Evolutionary conservation across 2,797 vertebrate species (phyloP).

Genomic region (Falco novaeseelandiae): DNA sequence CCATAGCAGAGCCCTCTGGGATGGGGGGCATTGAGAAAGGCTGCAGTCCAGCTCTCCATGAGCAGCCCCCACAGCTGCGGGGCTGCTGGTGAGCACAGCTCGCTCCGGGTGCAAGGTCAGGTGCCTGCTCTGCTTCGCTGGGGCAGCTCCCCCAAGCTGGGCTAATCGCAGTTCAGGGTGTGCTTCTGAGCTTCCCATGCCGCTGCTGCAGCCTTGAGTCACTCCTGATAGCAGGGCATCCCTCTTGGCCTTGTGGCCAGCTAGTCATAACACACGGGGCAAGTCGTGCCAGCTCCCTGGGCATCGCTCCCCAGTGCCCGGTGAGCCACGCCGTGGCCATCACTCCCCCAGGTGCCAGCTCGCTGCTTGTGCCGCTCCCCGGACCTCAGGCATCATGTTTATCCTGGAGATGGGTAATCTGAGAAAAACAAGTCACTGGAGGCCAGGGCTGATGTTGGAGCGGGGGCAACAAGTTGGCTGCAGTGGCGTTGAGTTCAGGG

Average conservation of each 20-base stretch:
- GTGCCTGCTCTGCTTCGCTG: fast-evolving
- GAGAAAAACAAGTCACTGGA: neutral
- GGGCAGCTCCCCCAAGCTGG: neutral
- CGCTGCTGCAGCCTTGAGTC: conserved; percentile 49
- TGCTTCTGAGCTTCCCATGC: neutral
- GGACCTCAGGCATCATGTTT: neutral
- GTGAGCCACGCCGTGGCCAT: fast-evolving
- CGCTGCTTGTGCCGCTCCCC: neutral
- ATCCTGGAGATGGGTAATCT: neutral
- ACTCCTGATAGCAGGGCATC: conserved; percentile 32
- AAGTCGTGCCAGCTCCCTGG: neutral
- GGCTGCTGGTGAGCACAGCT: fast-evolving
- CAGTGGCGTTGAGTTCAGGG: neutral
- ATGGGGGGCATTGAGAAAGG: fast-evolving
- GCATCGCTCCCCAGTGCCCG: neutral
- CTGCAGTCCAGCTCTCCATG: neutral
- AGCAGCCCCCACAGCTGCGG: fast-evolving
- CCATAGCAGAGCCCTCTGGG: neutral
- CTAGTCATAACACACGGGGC: conserved; percentile 61
- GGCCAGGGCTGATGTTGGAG: neutral
- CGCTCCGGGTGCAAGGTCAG: fast-evolving
- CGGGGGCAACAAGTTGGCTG: neutral
- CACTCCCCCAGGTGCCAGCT: neutral
- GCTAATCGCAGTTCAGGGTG: neutral
- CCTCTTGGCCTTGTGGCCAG: conserved; percentile 57